These are phyloP conservation scores for Camelus dromedarius DNA, from an alignment of 2,113 vertebrate genomes.

Conservation along the genomic window DNA sequence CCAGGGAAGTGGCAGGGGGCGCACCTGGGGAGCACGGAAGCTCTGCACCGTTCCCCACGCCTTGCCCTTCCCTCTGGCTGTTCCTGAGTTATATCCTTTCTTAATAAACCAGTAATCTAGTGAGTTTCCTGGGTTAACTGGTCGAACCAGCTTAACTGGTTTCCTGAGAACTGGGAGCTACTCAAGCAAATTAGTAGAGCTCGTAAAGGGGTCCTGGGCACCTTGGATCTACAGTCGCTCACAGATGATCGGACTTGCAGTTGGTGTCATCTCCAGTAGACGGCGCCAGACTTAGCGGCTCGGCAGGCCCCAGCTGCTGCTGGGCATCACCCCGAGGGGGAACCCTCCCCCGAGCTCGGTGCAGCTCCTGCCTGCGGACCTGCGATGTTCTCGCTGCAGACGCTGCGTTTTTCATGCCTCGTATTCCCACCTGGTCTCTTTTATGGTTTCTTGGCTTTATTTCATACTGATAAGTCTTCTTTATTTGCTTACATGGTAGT, in stretches of 20 bases:
- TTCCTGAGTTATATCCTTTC: neutral
- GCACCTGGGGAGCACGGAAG: fast-evolving
- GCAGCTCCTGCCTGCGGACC: neutral
- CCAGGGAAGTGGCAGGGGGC: no score
- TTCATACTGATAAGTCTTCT: neutral
- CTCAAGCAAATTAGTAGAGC: no score
- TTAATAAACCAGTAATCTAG: neutral
- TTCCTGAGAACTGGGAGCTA: neutral
- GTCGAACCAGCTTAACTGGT: neutral
- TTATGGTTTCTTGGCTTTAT: neutral
- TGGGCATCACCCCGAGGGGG: neutral
- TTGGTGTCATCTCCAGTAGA: neutral
- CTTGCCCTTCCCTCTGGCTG: neutral
- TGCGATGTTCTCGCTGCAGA: fast-evolving
- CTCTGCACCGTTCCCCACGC: neutral
- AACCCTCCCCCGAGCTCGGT: neutral
- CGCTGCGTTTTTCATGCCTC: fast-evolving
- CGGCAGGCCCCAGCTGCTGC: neutral
- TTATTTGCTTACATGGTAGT: no score
- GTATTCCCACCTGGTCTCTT: neutral
- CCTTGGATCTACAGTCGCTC: fast-evolving
- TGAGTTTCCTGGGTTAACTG: neutral
- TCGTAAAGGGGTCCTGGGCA: fast-evolving
- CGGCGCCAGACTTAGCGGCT: fast-evolving
- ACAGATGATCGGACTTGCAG: neutral